Conservation (phyloP, 2,888 invertebrate species). For the Rhyacophila evoluta region DNA sequence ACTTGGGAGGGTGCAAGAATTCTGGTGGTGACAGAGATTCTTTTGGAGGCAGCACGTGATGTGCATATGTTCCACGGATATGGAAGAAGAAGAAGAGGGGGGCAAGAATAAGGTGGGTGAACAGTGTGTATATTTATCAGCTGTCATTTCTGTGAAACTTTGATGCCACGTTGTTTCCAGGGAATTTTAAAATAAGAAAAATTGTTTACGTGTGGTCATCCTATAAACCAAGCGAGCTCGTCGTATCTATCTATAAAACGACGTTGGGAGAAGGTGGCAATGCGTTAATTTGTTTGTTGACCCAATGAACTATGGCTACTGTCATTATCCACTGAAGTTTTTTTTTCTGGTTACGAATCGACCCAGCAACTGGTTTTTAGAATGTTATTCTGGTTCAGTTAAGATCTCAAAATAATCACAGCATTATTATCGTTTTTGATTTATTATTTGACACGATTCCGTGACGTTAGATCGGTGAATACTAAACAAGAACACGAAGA, state of each 20-base stretch:
- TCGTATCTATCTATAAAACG: background rate
- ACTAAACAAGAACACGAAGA: slow-evolving; percentile 1
- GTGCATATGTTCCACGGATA: too few species aligned
- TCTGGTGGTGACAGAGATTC: too few species aligned
- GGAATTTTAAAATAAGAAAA: too few species aligned
- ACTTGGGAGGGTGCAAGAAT: too few species aligned
- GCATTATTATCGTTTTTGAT: background rate
- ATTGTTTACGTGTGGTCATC: background rate
- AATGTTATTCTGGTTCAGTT: slow-evolving; percentile 7
- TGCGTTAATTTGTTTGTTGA: slow-evolving; percentile 24
- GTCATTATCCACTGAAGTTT: background rate
- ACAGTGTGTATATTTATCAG: too few species aligned
- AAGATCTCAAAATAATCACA: slow-evolving; percentile 10
- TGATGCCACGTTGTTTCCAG: too few species aligned
- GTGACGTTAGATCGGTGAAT: background rate
- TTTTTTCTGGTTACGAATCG: background rate
- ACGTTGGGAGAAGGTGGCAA: background rate
- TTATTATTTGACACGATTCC: background rate
- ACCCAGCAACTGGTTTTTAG: background rate
- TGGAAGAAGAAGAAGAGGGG: too few species aligned
- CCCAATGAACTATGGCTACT: slow-evolving; percentile 17
- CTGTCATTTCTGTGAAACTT: too few species aligned
- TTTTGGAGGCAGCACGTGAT: too few species aligned
- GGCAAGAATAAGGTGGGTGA: too few species aligned
- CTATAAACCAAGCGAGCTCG: background rate